Percentiles rank a stretch among this genome's conserved stretches.
Conservation (phyloP, 2,797 vertebrate genomes). For the Oryzias dopingdopingensis region DNA sequence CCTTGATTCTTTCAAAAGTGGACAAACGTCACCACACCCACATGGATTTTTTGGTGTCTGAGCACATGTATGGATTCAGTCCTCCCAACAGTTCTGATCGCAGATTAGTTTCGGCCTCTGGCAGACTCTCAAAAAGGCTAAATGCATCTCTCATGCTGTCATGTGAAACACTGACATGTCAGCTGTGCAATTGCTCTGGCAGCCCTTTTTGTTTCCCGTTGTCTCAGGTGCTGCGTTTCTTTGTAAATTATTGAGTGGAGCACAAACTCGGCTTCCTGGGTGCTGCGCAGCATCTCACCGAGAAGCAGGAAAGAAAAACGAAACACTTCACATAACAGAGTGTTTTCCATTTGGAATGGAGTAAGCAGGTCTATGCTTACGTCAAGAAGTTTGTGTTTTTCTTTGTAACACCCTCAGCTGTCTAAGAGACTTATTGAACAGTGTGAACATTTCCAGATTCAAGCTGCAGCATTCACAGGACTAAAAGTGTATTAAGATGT, state of each 20-base stretch:
- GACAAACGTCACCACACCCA: constrained; percentile 35
- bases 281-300: too few species aligned
- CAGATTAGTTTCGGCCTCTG: constrained; percentile 15
- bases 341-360: too few species aligned
- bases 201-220: constrained; percentile 50
- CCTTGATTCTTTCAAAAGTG: neutral
- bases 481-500: too few species aligned
- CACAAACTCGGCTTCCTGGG: constrained; percentile 22
- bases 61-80: constrained; percentile 41
- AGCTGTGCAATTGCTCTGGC: constrained; percentile 11
- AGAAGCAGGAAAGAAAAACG: too few species aligned
- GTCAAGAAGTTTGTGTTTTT: too few species aligned
- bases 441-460: too few species aligned
- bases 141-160: neutral
- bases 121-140: constrained; percentile 6
- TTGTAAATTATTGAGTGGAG: constrained; percentile 76
- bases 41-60: neutral
- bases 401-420: too few species aligned
- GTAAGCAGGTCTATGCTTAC: too few species aligned
- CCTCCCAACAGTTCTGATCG: constrained; percentile 22
- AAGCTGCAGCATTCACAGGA: too few species aligned
- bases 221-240: constrained; percentile 63
- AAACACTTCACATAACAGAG: too few species aligned
- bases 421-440: too few species aligned
- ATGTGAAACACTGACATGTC: constrained; percentile 14